Base-by-base conservation (phyloP, 2,113 vertebrate species). In the Salvator merianae region DNA sequence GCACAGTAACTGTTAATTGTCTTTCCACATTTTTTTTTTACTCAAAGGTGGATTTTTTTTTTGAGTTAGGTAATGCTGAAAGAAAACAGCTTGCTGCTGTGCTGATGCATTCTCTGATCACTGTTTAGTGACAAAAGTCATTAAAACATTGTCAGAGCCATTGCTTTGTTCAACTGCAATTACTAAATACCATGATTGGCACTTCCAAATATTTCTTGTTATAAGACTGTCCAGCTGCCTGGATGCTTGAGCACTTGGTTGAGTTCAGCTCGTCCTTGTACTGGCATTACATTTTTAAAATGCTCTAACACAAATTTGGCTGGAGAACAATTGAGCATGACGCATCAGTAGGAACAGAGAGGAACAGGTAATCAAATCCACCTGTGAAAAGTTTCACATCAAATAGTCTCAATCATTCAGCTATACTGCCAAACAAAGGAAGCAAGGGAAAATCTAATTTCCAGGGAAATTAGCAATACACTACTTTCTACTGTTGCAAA, bases 91-190 rank as follows among this genome's bases (percentile, higher is more conserved):
- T 47, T 47, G 5, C 43, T 9, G 10, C 43, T 47, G 5, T 47
- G 6, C 6, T 47, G 43, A 47, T 47, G 43, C 10, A 9, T 47
- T 47, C 43, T 47, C 43, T 47, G n/a, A n/a, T n/a, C n/a, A n/a
- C n/a, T n/a, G n/a, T n/a, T n/a, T n/a, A n/a, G n/a, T n/a, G 76
- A 69, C 0, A 0, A 70, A 30, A n/a, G 80, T 88, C 47, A 75
- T 50, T 85, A n/a, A 88, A 86, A 89, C 66, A 59, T n/a, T 24
- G 3, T 12, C 18, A 40, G 70, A 59, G 63, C 68, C 30, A 36
- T 18, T 9, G 26, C 36, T 0, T 71, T 72, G 62, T 43, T 14
- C 6, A 69, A 50, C 22, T 40, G 24, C 12, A 13, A 3, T 59
- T 34, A 62, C 3, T 16, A 68, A 66, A 69, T 16, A 10, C 76